Evolutionary conservation across 2,113 vertebrate genomes (phyloP).

Genomic region (Corythaixoides concolor): DNA sequence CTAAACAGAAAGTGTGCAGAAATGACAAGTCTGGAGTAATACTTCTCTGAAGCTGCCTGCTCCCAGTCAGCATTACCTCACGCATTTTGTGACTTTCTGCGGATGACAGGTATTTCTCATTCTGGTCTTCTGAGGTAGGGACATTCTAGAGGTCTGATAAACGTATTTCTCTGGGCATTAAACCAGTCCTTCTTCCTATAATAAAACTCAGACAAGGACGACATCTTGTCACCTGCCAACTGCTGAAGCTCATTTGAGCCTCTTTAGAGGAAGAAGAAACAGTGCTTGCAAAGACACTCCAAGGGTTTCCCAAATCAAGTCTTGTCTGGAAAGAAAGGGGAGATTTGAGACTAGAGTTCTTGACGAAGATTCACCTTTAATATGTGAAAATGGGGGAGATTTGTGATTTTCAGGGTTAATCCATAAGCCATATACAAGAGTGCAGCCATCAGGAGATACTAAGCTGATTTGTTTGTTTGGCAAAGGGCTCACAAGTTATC

Average conservation of each 20-base stretch:
- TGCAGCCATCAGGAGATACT: fast-evolving
- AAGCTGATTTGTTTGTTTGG: neutral
- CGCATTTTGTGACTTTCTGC: neutral
- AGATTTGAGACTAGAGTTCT: neutral
- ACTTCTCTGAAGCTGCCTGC: neutral
- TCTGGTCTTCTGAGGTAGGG: neutral
- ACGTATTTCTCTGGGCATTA: neutral
- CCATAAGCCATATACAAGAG: neutral
- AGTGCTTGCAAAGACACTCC: neutral
- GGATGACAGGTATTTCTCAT: neutral
- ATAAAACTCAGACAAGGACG: neutral
- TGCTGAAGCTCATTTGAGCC: neutral
- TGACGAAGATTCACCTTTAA: neutral
- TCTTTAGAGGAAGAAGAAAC: neutral
- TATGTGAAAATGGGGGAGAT: neutral
- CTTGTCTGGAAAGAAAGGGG: neutral
- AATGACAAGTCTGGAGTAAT: neutral
- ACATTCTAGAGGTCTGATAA: neutral
- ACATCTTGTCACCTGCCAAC: neutral
- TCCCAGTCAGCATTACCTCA: neutral
- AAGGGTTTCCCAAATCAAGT: neutral
- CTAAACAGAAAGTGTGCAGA: neutral
- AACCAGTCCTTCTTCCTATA: neutral
- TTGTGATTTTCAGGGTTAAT: neutral
- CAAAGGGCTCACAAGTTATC: fast-evolving